Evolutionary conservation across 2,888 invertebrate species (phyloP), one percentile per base, ranked within the genome.

Genomic region (Hoplodrina blanda): DNA sequence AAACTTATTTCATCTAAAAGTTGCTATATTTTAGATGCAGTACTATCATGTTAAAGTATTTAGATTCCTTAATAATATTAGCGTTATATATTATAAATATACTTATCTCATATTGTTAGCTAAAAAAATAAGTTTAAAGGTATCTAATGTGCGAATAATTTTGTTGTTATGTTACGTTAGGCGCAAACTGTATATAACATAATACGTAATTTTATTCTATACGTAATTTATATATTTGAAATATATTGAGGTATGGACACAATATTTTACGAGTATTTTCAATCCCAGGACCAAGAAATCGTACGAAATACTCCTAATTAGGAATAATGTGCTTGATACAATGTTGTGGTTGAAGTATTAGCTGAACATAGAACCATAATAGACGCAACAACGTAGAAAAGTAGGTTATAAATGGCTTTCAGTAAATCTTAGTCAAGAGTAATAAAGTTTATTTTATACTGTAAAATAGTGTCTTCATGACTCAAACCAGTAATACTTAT

Each of bases 31-130:
- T 81, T 82, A 85, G 82, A 86, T 86, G 76, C 76, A 82, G 81
- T 84, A 78, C 74, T 49, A 88, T 81, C 86, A 89, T 85, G 82
- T 89, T 91, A 92, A 89, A 88, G 76, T 91, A 90, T 90, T 89
- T 93, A 93, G 92, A 93, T 92, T 91, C 88, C 91, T 87, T 91
- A 81, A 90, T 92, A 92, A 91, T 89, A 89, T 87, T 93, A 93
- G 91, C 87, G 90, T 92, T 93, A 91, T 89, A 90, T 88, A 89
- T 87, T 88, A 91, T 91, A 91, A 90, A 91, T 91, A 92, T 86
- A 87, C 83, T 78, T 87, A 92, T 94, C 93, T 93, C 92, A 91
- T 94, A 94, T 90, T 91, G 90, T 93, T 94, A 94, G 93, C 90
- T 92, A 91, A 91, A 91, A 80, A 81, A 88, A 88, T 91, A 93